A percentile compares a stretch with the other conserved stretches of the same genome.
Evolutionary conservation across 1,140 invertebrate species (phyloP).

Genomic region (Belonocnema kinseyi): DNA sequence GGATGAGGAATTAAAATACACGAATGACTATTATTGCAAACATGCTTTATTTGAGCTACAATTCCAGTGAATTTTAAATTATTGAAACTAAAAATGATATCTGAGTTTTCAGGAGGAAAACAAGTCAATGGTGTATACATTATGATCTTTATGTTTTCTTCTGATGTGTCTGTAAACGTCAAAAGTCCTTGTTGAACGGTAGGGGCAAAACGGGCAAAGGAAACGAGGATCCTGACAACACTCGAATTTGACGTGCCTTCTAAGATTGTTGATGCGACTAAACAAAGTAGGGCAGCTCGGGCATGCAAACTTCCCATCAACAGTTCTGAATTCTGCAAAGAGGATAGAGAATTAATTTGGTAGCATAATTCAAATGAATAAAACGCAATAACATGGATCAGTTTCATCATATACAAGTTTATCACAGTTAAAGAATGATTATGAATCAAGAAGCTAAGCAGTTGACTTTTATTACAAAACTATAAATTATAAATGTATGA

Average conservation of each 20-base stretch:
- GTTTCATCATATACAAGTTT: neutral
- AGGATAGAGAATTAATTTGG: no score
- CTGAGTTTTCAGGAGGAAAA: slow-evolving; percentile 12
- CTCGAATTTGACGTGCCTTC: slow-evolving; percentile 85
- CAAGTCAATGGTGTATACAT: slow-evolving; percentile 59
- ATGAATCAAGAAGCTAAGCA: neutral
- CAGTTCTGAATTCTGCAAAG: neutral
- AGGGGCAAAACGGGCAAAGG: slow-evolving; percentile 84
- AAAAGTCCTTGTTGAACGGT: slow-evolving; percentile 65
- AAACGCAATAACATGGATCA: neutral
- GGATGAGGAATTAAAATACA: neutral
- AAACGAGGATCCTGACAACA: slow-evolving; percentile 88
- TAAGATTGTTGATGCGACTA: slow-evolving; percentile 62
- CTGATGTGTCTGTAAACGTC: slow-evolving; percentile 68
- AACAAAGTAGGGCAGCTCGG: neutral
- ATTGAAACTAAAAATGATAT: neutral
- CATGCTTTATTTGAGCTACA: no score
- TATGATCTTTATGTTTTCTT: slow-evolving; percentile 58
- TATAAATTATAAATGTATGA: slow-evolving; percentile 16
- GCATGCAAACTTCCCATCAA: neutral
- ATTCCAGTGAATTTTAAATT: neutral
- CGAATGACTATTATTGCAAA: no score
- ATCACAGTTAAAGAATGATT: neutral
- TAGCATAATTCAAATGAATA: no score
- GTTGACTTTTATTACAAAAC: slow-evolving; percentile 22